phyloP scores from a whole-genome alignment of 1,140 invertebrate genomes.

The Microplitis mediator region DNA sequence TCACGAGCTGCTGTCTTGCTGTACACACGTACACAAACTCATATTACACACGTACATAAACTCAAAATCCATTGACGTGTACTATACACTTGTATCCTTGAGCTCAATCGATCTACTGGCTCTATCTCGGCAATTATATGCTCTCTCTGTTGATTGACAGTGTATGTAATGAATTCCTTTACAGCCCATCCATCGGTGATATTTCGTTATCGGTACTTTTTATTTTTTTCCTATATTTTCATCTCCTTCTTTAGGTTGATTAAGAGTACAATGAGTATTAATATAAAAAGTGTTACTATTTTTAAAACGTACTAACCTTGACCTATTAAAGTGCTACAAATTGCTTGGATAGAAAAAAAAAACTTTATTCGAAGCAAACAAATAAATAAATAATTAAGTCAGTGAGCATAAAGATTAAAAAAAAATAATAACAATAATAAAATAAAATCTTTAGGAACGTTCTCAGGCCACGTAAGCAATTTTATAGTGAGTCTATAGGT shows the following conservation, averaged over 20 bases:
- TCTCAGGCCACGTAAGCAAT: conserved; percentile 12
- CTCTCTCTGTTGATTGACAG: conserved; percentile 9
- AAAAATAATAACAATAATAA: neutral
- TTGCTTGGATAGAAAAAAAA: no score
- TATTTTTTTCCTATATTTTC: no score
- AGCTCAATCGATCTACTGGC: conserved; percentile 14
- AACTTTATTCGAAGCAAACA: no score
- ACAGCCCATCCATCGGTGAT: conserved; percentile 12
- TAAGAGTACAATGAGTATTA: neutral
- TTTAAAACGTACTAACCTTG: no score
- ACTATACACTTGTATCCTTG: neutral
- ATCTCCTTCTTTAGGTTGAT: neutral
- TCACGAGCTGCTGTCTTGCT: conserved; percentile 9
- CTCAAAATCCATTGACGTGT: neutral
- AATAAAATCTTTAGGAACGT: conserved; percentile 16
- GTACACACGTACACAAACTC: no score
- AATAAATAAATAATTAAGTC: no score
- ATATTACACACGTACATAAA: neutral
- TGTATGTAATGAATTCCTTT: conserved; percentile 18
- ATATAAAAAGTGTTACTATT: no score
- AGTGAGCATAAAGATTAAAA: no score
- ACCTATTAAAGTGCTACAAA: no score
- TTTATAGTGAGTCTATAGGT: conserved; percentile 43
- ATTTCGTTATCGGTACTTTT: conserved; percentile 4
- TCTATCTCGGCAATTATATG: conserved; percentile 36